These are phyloP conservation scores for Pardalotus punctatus DNA, from an alignment of 2,113 vertebrate species.

Conservation along the genomic window DNA sequence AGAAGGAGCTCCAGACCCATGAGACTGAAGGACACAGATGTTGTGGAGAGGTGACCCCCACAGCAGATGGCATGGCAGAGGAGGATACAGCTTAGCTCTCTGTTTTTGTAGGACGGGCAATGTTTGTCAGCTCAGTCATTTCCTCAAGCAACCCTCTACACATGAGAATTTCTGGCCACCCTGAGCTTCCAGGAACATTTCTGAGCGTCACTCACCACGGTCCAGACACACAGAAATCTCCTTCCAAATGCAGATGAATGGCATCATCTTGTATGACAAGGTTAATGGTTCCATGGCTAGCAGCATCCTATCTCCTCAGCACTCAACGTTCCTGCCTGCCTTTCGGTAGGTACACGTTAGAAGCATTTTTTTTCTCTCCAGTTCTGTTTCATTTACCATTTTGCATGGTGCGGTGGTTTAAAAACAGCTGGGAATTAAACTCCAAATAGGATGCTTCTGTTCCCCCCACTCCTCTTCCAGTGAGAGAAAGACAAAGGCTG, in stretches of 20 bases:
- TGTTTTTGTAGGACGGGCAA: background rate
- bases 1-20: background rate
- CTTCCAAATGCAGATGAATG: background rate
- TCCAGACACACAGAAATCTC: background rate
- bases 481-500: background rate
- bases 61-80: background rate
- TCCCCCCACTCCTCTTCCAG: background rate
- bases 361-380: background rate
- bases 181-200: background rate
- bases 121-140: background rate
- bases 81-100: background rate
- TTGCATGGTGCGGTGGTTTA: background rate
- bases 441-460: background rate
- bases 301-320: background rate
- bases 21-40: background rate
- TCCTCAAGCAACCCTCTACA: background rate
- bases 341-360: background rate
- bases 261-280: background rate
- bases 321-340: background rate
- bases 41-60: background rate
- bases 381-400: background rate
- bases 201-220: background rate
- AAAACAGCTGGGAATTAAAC: background rate
- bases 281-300: background rate
- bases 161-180: fast-evolving